These are phyloP conservation scores for Coilia nasus DNA, from an alignment of 2,797 vertebrate genomes.

Conservation along the genomic window DNA sequence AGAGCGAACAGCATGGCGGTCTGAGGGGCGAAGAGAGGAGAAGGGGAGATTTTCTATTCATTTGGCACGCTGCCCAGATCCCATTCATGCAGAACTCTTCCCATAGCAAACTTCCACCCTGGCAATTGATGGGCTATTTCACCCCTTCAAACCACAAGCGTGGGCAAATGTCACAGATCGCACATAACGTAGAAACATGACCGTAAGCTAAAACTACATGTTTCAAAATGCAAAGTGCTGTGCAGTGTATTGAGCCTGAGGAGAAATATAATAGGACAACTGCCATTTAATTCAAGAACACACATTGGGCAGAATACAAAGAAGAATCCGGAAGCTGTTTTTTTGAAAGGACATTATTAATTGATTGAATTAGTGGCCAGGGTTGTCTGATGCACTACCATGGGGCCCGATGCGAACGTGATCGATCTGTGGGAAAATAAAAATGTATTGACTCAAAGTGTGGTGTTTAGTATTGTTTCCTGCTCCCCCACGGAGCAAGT, in stretches of 20 bases:
- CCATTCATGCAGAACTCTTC: constrained; percentile 96
- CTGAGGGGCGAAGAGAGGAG: constrained; percentile 85
- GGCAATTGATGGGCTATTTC: constrained; percentile 83
- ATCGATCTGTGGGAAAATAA: constrained; percentile 68
- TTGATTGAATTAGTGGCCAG: constrained; percentile 60
- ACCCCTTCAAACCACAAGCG: constrained; percentile 62
- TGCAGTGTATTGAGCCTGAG: background rate
- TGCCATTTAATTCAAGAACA: constrained; percentile 26
- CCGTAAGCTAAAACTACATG: background rate
- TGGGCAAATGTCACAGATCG: constrained; percentile 44
- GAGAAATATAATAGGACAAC: background rate
- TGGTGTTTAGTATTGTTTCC: constrained; percentile 74
- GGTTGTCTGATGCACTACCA: constrained; percentile 53
- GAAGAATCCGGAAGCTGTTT: constrained; percentile 30
- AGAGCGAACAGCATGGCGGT: constrained; percentile 84
- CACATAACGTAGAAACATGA: background rate
- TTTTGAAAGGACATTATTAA: constrained; percentile 47
- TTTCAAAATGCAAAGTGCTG: background rate
- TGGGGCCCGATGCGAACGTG: constrained; percentile 59
- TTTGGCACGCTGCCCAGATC: constrained; percentile 95
- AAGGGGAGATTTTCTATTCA: constrained; percentile 82
- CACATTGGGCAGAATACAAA: constrained; percentile 35
- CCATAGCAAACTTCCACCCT: constrained; percentile 84
- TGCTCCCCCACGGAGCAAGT: constrained; percentile 69
- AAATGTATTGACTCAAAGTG: constrained; percentile 77